A percentile compares a stretch with the other conserved stretches of the same genome.
These are phyloP conservation scores for Pygoscelis adeliae DNA, from an alignment of 2,113 vertebrate genomes.

Conservation along the genomic window DNA sequence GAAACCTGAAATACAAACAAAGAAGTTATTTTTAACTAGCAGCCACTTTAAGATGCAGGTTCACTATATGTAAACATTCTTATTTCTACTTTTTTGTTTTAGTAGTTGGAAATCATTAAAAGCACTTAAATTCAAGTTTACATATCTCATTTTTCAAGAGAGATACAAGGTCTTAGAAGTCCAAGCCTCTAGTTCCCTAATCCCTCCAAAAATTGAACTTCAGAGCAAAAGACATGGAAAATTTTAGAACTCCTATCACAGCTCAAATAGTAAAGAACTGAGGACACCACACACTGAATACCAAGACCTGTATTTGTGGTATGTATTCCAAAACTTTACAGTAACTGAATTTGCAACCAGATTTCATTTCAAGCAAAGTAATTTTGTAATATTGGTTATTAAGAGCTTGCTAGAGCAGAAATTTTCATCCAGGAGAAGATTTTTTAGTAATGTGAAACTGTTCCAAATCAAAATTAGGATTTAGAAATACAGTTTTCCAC, in stretches of 20 bases:
- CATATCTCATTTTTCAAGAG: background rate
- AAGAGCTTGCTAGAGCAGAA: background rate
- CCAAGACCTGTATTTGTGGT: background rate
- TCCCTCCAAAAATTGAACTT: background rate
- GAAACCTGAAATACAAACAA: conserved; percentile 80
- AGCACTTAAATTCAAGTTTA: background rate
- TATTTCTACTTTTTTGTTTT: background rate
- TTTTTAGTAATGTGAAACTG: background rate
- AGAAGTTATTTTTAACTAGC: background rate
- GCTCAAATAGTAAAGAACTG: background rate
- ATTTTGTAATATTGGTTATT: background rate
- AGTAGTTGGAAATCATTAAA: background rate
- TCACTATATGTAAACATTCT: background rate
- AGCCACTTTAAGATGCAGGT: background rate
- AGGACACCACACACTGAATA: background rate
- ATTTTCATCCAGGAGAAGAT: background rate
- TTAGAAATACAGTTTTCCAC: background rate
- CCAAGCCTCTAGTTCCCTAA: background rate
- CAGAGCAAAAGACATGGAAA: background rate
- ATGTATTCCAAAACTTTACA: background rate
- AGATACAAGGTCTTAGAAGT: background rate
- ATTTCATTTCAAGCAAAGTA: background rate
- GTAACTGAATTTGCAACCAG: background rate
- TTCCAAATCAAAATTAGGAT: background rate
- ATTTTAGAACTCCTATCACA: background rate